phyloP scores from a whole-genome alignment of 2,113 vertebrate genomes.

The western clawed frog (Xenopus tropicalis) region DNA sequence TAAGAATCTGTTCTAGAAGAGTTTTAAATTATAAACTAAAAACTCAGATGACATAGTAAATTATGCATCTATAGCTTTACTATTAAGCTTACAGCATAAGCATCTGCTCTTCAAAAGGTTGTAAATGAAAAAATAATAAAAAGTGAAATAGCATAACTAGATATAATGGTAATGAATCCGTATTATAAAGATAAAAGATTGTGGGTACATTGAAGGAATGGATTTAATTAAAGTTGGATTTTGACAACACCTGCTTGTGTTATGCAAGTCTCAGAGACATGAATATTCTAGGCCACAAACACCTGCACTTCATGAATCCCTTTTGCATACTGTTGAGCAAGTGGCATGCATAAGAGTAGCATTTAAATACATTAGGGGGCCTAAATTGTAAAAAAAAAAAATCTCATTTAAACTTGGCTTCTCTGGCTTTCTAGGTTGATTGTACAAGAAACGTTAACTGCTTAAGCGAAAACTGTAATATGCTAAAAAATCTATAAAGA shows the following conservation, averaged over 20 bases:
- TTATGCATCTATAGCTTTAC: neutral
- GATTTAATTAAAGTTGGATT: conserved; percentile 40
- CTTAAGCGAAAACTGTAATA: neutral
- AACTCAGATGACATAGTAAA: conserved; percentile 7
- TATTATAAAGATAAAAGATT: conserved; percentile 35
- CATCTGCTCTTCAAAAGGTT: too few species aligned
- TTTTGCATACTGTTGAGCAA: conserved; percentile 38
- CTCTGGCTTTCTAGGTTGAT: neutral
- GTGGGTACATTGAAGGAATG: conserved; percentile 8
- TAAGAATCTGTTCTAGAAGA: too few species aligned
- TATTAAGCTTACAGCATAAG: too few species aligned
- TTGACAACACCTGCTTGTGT: conserved; percentile 41
- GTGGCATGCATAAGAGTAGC: conserved; percentile 4
- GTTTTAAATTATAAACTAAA: neutral
- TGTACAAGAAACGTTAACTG: neutral
- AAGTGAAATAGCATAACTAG: conserved; percentile 16
- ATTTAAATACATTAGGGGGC: conserved; percentile 12
- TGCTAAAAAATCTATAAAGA: neutral
- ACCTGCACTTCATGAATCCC: conserved; percentile 32
- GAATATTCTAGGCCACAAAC: conserved; percentile 35
- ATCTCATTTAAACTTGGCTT: neutral
- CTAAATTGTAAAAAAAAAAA: neutral
- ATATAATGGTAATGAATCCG: conserved; percentile 17
- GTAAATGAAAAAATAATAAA: neutral
- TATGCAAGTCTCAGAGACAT: conserved; percentile 22